Percentiles rank a stretch among this genome's conserved stretches.
Conservation (phyloP, 2,888 invertebrate species). For the Spisula subtruncata region DNA sequence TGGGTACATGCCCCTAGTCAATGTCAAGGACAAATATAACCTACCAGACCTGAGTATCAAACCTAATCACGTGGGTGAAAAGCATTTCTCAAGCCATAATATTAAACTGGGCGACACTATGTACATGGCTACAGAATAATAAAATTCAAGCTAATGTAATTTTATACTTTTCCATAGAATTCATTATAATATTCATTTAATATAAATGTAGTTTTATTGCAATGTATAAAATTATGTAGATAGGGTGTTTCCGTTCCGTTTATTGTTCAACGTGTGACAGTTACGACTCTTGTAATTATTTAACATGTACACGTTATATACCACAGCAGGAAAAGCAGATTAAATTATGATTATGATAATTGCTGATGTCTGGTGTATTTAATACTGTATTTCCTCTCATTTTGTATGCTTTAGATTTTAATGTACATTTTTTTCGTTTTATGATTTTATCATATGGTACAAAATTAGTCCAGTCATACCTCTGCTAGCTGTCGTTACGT, state of each 20-base stretch:
- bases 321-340: not conserved
- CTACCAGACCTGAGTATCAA: too few relatives aligned
- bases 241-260: not conserved
- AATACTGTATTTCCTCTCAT: not conserved
- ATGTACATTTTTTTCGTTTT: not conserved
- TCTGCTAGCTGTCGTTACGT: too few relatives aligned
- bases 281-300: not conserved
- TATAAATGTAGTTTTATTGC: not conserved
- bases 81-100: too few relatives aligned
- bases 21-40: too few relatives aligned
- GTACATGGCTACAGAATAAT: too few relatives aligned
- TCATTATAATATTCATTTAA: not conserved
- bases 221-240: too few relatives aligned
- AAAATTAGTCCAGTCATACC: too few relatives aligned
- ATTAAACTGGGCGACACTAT: too few relatives aligned
- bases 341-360: not conserved
- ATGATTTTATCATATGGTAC: too few relatives aligned
- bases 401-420: not conserved
- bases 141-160: too few relatives aligned
- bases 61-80: too few relatives aligned
- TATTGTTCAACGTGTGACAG: not conserved
- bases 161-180: not conserved
- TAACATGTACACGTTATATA: not conserved
- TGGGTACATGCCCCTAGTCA: too few relatives aligned
- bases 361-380: not conserved